Conservation (phyloP, 2,113 vertebrate species). For the Paramisgurnus dabryanus region DNA sequence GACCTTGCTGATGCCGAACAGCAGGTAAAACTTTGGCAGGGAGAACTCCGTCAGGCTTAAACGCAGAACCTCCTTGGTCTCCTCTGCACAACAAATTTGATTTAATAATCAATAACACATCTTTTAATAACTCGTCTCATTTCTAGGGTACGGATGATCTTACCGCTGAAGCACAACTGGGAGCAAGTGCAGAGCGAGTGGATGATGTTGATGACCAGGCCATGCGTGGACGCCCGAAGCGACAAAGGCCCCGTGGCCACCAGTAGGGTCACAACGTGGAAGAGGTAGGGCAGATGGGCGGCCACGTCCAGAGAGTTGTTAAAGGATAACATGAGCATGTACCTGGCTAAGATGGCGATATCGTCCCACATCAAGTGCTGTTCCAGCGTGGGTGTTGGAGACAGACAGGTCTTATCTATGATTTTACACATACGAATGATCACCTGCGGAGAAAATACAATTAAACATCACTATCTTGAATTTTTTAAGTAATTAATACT, state of each 20-base stretch:
- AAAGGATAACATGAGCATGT: slow-evolving; percentile 90
- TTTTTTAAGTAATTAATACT: too few relatives aligned
- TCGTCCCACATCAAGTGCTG: slow-evolving; percentile 92
- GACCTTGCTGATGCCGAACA: slow-evolving; percentile 98
- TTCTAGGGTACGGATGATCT: slow-evolving; percentile 50
- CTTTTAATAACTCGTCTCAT: neutral
- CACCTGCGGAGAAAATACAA: slow-evolving; percentile 66
- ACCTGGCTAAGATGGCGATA: slow-evolving; percentile 85
- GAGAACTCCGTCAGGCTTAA: slow-evolving; percentile 96
- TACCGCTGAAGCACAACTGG: slow-evolving; percentile 87
- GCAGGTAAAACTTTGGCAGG: slow-evolving; percentile 94
- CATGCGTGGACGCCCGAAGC: slow-evolving; percentile 85
- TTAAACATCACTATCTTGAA: neutral
- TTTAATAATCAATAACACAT: slow-evolving; percentile 15
- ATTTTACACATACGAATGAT: slow-evolving; percentile 91
- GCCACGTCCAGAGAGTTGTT: slow-evolving; percentile 89
- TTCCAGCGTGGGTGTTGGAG: slow-evolving; percentile 84
- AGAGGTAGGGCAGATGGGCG: slow-evolving; percentile 87
- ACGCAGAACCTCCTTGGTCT: slow-evolving; percentile 95
- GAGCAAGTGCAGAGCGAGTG: slow-evolving; percentile 88
- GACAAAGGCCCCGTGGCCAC: slow-evolving; percentile 87
- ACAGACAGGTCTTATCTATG: slow-evolving; percentile 88
- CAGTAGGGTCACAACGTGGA: slow-evolving; percentile 86
- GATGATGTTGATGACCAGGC: slow-evolving; percentile 89
- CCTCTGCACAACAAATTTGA: slow-evolving; percentile 76